A percentile compares a stretch with the other conserved stretches of the same genome.
Conservation (phyloP, 2,888 invertebrate species). For the Phortica magna region DNA sequence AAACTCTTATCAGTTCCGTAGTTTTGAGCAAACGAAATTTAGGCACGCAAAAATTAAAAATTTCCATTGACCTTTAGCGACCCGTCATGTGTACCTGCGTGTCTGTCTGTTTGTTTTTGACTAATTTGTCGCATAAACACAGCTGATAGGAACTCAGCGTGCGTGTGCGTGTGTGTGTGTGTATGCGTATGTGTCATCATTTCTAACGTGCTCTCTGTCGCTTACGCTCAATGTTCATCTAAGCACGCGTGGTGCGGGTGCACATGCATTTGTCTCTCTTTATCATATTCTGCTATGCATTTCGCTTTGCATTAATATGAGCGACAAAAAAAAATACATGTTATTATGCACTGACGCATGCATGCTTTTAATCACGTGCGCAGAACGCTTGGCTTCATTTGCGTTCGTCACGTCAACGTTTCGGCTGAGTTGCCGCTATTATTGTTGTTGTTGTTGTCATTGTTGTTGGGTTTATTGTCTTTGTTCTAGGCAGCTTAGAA, state of each 20-base stretch:
- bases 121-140: not conserved
- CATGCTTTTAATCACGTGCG: constrained; percentile 9
- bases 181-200: too few relatives aligned
- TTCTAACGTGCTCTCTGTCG: too few relatives aligned
- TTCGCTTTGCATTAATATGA: not conserved
- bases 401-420: not conserved
- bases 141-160: not conserved
- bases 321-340: not conserved
- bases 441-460: too few relatives aligned
- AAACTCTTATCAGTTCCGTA: too few relatives aligned
- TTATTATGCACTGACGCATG: constrained; percentile 8
- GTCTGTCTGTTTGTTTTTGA: not conserved
- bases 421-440: not conserved
- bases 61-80: not conserved
- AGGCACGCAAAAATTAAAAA: not conserved
- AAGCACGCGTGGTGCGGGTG: not conserved
- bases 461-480: too few relatives aligned
- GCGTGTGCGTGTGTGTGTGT: too few relatives aligned
- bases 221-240: not conserved
- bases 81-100: not conserved
- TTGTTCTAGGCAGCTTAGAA: too few relatives aligned
- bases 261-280: not conserved
- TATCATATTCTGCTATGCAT: not conserved
- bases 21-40: too few relatives aligned
- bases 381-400: not conserved